Base-by-base conservation (phyloP, 2,888 invertebrate genomes). In the Lepidonotus clava region DNA sequence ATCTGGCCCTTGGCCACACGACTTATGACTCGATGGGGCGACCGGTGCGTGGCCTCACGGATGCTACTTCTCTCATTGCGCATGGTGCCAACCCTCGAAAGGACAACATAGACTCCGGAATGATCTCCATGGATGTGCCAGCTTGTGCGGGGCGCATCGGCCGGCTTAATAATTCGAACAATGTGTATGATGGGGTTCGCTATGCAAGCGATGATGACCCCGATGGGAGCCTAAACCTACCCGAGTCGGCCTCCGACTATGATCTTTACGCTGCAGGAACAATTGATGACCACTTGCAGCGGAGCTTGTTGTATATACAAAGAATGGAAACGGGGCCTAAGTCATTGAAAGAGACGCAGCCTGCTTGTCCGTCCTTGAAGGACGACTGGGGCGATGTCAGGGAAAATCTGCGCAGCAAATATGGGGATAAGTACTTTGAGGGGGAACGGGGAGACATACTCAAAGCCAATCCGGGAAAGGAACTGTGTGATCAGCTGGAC, bases 401-500 rank as follows among this genome's bases (percentile, higher is more conserved):
- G 34, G 85, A 85, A n/a, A 85, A 71, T 18, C 46, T 85, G 36
- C 85, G 85, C 24, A 76, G 66, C 32, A 66, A 85, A 32, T 85
- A 85, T 34, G 85, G 85, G 21, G 85, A 85, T 32, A 71, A 85
- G 46, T 85, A 85, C 36, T 85, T 85, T 71, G 85, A 85, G 67
- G 85, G 85, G 6, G 85, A 85, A 24, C 36, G 85, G n/a, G 85
- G 85, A 11, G 67, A 71, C 53, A 85, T 85, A 14, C 34, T 85
- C 36, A 85, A 85, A 34, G 34, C 66, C 6, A 38, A 61, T 28
- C 46, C 38, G 41, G 80, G 34, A 24, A 28, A 40, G 24, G 80
- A 80, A 1, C 28, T 41, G 41, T 36, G 36, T 76, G 40, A n/a
- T 34, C 41, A 80, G 5, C 21, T 71, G 11, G 80, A 84, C 21